Base-by-base conservation (phyloP, 2,797 vertebrate genomes). In the Myotis vivesi region DNA sequence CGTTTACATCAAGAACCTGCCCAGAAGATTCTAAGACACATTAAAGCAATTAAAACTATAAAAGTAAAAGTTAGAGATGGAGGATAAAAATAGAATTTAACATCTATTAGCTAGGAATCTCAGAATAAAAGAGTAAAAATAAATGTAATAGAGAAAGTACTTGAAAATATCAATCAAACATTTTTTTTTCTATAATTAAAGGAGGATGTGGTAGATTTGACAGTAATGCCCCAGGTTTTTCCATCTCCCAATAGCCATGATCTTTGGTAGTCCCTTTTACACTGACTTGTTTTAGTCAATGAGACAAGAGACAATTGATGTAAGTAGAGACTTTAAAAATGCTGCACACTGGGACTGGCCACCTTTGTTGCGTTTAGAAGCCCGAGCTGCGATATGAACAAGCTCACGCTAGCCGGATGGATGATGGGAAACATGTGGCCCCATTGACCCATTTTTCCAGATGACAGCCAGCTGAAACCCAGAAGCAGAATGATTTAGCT, bases 21-120 rank as follows among this genome's bases (percentile, higher is more conserved):
- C 8, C 9, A 75, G 69, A 81, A 83, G 55, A 87, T 68, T 89
- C 92, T 87, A 59, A 69, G 23, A 77, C 93, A 94, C 79, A 95
- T 44, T 30, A 80, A 90, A 89, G 64, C 16, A 71, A n/a, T 66
- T 93, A 33, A 77, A 88, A 72, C 5, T 76, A 83, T 51, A 19
- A 80, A 64, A 73, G 13, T 84, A 44, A 73, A 69, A 38, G 38
- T 57, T 80, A 85, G 88, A 92, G 15, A 46, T 55, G 30, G 9
- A 68, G 5, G n/a, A 41, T 68, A 89, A 96, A 91, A 92, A 69
- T 22, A 71, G 57, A 90, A 84, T 15, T 59, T 62, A 68, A 46
- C 25, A 69, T 59, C 9, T 57, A 2, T 83, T 33, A 72, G 8
- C 53, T 55, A 90, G 57, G 30, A 36, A 69, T 62, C 57, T 84